These are phyloP conservation scores for Anabacerthia variegaticeps DNA, from an alignment of 2,797 vertebrate genomes.

Conservation along the genomic window DNA sequence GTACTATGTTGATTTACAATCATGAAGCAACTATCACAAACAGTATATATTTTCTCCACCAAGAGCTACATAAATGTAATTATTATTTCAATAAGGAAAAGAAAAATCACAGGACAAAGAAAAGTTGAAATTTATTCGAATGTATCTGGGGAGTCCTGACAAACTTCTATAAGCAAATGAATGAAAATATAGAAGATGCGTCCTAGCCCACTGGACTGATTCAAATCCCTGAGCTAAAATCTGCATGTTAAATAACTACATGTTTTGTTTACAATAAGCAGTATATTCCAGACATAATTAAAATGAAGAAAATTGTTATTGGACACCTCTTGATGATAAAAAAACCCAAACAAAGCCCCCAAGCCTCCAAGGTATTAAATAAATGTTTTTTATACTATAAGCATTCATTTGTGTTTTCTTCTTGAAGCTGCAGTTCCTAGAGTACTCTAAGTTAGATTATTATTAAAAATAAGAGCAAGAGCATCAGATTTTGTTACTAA, in stretches of 20 bases:
- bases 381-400: background rate
- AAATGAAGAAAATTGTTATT: background rate
- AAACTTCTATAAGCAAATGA: background rate
- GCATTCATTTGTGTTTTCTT: background rate
- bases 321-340: background rate
- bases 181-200: background rate
- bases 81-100: background rate
- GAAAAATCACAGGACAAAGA: background rate
- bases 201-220: background rate
- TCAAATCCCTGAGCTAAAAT: background rate
- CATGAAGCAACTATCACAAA: background rate
- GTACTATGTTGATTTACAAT: background rate
- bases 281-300: constrained; percentile 4
- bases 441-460: background rate
- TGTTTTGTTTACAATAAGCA: background rate
- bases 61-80: background rate
- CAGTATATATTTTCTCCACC: background rate
- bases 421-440: background rate
- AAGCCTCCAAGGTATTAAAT: background rate
- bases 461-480: background rate
- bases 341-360: background rate
- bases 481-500: background rate
- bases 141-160: background rate
- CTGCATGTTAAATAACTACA: background rate
- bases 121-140: background rate